Base-by-base conservation (phyloP, 2,888 invertebrate genomes). In the Melinaea marsaeus region DNA sequence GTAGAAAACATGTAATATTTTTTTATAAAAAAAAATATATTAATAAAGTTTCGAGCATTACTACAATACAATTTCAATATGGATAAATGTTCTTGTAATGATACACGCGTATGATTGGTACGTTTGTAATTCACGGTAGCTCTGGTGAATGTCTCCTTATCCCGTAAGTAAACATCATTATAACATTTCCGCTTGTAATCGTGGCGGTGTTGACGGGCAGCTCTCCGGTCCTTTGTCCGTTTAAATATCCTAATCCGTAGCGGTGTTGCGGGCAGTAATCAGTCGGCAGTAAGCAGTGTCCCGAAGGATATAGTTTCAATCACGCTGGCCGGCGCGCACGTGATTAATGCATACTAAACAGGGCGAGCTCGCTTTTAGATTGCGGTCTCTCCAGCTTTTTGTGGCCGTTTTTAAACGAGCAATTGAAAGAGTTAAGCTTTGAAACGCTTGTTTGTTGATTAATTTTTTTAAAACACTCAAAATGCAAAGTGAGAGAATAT, bases 311-410 rank as follows among this genome's bases (percentile, higher is more conserved):
- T 84, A 85, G 85, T 88, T 88, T 88, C 89, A 90, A 89, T 90
- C 89, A 88, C 79, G 86, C 73, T 70, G 78, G 76, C 79, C 80
- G 77, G 73, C 80, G 77, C 79, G 80, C 76, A 77, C 77, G 78
- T 88, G 86, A 89, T 89, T 88, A 88, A 90, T 90, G 89, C 88
- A 89, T 89, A 89, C 88, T 87, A 89, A 89, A 85, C 84, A 88
- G 86, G 78, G 47, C 42, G 71, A 74, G 78, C 77, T 79, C 78
- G 59, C 65, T 69, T 66, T 67, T 60, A 65, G 58, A 58, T 55
- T 57, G 66, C 62, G 58, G 62, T 61, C 59, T 58, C 63, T 69
- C 69, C 69, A 62, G 65, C 63, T 67, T 57, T 63, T 42, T 72
- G 65, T 69, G 70, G 69, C 65, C 22, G 7, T 22, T 51, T 13